Conservation (phyloP, 1,140 invertebrate species). For the Maconellicoccus hirsutus region DNA sequence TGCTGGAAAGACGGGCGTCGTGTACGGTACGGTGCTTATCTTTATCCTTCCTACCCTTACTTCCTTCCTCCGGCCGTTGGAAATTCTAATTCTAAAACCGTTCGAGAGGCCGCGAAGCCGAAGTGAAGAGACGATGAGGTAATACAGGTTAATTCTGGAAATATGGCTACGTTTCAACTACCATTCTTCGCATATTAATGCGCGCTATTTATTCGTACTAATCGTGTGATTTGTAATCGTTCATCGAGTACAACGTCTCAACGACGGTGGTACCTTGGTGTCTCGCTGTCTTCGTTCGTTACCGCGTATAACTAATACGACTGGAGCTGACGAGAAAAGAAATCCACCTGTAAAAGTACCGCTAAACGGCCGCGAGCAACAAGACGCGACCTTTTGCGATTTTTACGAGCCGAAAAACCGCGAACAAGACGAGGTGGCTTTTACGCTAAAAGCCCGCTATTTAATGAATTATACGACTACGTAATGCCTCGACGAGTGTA, state of each 20-base stretch:
- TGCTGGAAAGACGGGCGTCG: neutral
- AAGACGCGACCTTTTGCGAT: too few species aligned
- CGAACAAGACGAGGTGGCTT: too few species aligned
- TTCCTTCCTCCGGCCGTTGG: neutral
- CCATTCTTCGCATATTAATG: neutral
- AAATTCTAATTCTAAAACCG: slow-evolving; percentile 13
- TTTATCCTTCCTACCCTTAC: slow-evolving; percentile 11
- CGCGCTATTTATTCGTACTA: neutral
- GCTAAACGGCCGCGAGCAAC: too few species aligned
- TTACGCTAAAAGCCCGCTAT: too few species aligned
- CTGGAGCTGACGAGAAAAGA: too few species aligned
- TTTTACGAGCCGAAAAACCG: too few species aligned
- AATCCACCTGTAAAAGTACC: too few species aligned
- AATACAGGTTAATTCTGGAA: neutral
- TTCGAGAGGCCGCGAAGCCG: neutral
- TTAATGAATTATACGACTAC: too few species aligned
- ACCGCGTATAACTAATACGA: too few species aligned
- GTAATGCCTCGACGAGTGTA: too few species aligned
- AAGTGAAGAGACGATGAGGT: neutral
- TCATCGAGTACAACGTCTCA: neutral
- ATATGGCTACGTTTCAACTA: neutral
- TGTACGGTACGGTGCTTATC: neutral
- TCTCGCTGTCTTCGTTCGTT: neutral
- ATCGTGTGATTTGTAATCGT: neutral
- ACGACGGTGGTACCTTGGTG: neutral